Percentiles rank a stretch among this genome's conserved stretches.
Evolutionary conservation across 2,113 vertebrate species (phyloP).

Genomic region (Syngnathus scovelli): DNA sequence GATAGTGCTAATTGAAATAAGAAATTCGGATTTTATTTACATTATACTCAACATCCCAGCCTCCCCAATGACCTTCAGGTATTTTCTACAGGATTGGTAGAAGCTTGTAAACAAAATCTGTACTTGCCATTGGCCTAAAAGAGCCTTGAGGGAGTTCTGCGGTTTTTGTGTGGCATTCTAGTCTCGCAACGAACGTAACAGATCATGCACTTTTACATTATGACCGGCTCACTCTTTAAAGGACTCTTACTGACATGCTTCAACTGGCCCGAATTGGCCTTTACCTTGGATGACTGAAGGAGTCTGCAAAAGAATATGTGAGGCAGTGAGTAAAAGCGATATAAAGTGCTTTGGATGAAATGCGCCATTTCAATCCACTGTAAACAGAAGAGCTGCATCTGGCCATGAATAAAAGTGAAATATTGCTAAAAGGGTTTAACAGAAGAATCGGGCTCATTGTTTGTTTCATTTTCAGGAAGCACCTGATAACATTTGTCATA

Average conservation of each 20-base stretch:
- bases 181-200: background rate
- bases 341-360: background rate
- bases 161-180: background rate
- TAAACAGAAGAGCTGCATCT: background rate
- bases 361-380: background rate
- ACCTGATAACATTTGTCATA: slow-evolving; percentile 2
- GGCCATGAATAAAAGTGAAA: slow-evolving; percentile 1
- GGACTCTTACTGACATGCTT: background rate
- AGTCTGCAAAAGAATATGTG: background rate
- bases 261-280: background rate
- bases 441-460: slow-evolving; percentile 2
- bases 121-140: background rate
- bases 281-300: background rate
- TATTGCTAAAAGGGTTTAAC: background rate
- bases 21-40: no score
- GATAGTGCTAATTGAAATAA: no score
- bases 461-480: background rate
- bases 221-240: background rate
- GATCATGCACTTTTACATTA: background rate
- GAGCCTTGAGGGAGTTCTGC: background rate
- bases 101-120: background rate
- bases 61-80: background rate
- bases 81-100: background rate
- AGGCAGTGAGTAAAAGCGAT: background rate
- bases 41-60: no score